These are phyloP conservation scores for Noctua comes DNA, from an alignment of 2,888 invertebrate genomes.

Conservation along the genomic window DNA sequence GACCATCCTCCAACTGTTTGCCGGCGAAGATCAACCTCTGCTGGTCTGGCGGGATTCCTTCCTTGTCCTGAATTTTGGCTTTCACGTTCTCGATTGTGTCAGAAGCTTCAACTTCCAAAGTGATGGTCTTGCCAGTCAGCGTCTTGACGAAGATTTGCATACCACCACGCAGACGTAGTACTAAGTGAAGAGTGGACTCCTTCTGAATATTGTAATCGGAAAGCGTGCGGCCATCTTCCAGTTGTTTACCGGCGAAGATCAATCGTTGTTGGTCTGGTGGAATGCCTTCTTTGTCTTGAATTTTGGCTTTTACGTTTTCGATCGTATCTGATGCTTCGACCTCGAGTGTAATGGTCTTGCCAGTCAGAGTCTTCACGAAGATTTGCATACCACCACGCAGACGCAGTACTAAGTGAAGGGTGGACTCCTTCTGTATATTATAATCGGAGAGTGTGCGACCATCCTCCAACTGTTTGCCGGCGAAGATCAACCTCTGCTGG, in stretches of 20 bases:
- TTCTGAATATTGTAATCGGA: conserved; percentile 74
- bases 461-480: conserved; percentile 70
- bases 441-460: conserved; percentile 69
- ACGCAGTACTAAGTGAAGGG: conserved; percentile 67
- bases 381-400: conserved; percentile 73
- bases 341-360: conserved; percentile 70
- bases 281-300: conserved; percentile 70
- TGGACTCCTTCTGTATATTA: conserved; percentile 71
- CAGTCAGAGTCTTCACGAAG: conserved; percentile 70
- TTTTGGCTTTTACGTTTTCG: conserved; percentile 67
- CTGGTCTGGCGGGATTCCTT: conserved; percentile 76
- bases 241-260: conserved; percentile 74
- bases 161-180: conserved; percentile 70
- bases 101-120: conserved; percentile 72
- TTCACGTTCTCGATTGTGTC: conserved; percentile 77
- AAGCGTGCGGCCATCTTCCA: conserved; percentile 67
- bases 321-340: conserved; percentile 66
- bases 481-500: conserved; percentile 70
- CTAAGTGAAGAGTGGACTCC: conserved; percentile 71
- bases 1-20: conserved; percentile 77
- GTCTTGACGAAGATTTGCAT: conserved; percentile 74
- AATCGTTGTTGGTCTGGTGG: conserved; percentile 74
- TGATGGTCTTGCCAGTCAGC: conserved; percentile 71
- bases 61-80: conserved; percentile 74
- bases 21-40: conserved; percentile 75